Evolutionary conservation across 2,797 vertebrate genomes (phyloP), one percentile per base, ranked within the genome.

Genomic region (Taenioides sp.): DNA sequence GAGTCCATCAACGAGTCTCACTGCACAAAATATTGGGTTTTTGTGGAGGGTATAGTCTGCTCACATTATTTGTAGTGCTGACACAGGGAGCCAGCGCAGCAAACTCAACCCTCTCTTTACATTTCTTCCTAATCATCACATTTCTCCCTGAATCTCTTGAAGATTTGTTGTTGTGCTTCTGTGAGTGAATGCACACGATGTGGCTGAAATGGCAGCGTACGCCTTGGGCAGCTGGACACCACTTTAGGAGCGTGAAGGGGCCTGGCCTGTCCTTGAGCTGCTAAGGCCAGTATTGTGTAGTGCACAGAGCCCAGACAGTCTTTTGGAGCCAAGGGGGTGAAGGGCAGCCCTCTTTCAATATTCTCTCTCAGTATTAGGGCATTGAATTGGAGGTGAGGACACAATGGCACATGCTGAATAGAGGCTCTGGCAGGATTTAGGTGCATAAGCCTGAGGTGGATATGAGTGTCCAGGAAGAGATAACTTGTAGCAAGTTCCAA

Each of bases 161-260:
- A 69, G 77, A 70, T 80, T 79, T 77, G 65, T 77, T 79, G 52
- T 83, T 81, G 27, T 79, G 79, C 81, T 80, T 86, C 76, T 76
- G 75, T 79, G 85, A 83, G 82, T 71, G 80, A 67, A 58, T 50
- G 66, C 27, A 63, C 70, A 79, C 65, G 67, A 79, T 74, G 77
- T 83, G 75, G 40, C 72, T 84, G 73, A 86, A 88, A 89, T 80
- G 80, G 70, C 81, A 85, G 83, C 87, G 89, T 86, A 75, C 88
- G 86, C 86, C 79, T 6, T 16, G 66, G 82, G 87, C 82, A 76
- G 78, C 71, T 74, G 86, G 77, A 78, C 78, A 70, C 79, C 76
- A 76, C 83, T 78, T 81, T 61, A 67, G 82, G 76, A 72, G 68
- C 69, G 67, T 73, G 67, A 23, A 59, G 76, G 71, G 70, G 63